phyloP scores from a whole-genome alignment of 1,140 invertebrate species.

The Ladona fulva region DNA sequence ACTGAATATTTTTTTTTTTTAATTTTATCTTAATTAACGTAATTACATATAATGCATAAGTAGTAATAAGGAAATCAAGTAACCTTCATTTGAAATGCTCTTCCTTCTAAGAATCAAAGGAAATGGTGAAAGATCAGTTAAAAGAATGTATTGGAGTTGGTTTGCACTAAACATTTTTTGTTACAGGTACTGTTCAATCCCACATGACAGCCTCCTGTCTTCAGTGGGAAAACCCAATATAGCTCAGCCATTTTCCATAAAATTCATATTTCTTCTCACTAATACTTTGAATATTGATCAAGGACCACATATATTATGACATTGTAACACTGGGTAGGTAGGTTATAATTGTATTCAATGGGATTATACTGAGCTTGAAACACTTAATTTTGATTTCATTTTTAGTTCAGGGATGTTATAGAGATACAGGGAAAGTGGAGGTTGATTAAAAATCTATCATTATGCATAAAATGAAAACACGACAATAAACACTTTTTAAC shows the following conservation, averaged over 20 bases:
- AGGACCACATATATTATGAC: neutral
- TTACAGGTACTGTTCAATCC: too few species aligned
- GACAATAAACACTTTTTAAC: constrained; percentile 7
- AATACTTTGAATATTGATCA: neutral
- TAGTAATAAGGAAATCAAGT: too few species aligned
- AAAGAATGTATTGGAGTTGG: too few species aligned
- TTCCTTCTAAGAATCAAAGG: too few species aligned
- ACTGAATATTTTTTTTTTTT: too few species aligned
- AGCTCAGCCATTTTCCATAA: neutral
- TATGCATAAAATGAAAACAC: neutral
- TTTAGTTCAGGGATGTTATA: neutral
- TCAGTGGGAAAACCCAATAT: too few species aligned
- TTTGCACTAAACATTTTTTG: too few species aligned
- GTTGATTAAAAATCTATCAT: neutral
- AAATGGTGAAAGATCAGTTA: too few species aligned
- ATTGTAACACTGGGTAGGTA: constrained; percentile 1
- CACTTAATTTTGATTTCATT: neutral
- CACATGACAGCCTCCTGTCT: too few species aligned
- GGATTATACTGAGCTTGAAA: neutral
- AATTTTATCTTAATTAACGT: too few species aligned
- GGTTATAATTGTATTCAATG: neutral
- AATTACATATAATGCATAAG: too few species aligned
- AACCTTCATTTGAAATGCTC: too few species aligned
- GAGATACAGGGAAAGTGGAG: neutral
- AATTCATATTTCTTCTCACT: neutral